Evolutionary conservation across 2,888 invertebrate genomes (phyloP), one percentile per base, ranked within the genome.

Genomic region (Troglohyphantes excavatus): DNA sequence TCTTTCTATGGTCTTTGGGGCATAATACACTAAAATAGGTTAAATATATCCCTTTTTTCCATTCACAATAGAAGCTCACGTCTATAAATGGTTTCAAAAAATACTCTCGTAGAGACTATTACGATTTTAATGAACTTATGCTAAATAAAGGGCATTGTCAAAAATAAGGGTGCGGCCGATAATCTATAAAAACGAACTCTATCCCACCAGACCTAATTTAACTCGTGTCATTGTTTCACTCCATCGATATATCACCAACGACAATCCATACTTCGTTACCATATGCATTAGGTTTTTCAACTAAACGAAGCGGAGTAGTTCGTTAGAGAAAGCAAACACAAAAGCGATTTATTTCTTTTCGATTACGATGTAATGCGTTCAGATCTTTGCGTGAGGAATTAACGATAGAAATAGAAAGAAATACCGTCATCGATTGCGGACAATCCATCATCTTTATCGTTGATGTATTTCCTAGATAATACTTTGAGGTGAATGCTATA

Each of bases 381-480:
- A 19, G 26, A 79, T 27, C 21, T 67, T 65, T 39, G 79, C 79
- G 79, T 79, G 79, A 67, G 67, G 67, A 79, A 79, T 67, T 53
- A 59, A 63, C 63, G 39, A n/a, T n/a, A 46, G n/a, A n/a, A n/a
- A n/a, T n/a, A 63, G 43, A 67, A 65, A 46, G 63, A 59, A 75
- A 75, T n/a, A 33, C 19, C 29, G 7, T n/a, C 79, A 79, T 79
- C 79, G 67, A 79, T 76, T 76, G 29, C 11, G 76, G 23, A 76
- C 63, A 63, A 76, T 79, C 29, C 67, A 79, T 79, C 79, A 79
- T 67, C 46, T 79, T 79, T 79, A 68, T 67, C 53, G 39, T 67
- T 68, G 67, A 65, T 78, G 65, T 26, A 75, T 65, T 65, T 27
- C 26, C 13, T 11, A 27, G 27, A 26, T 21, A 75, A 59, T 33